Conservation (phyloP, 2,113 vertebrate genomes). For the Lagenorhynchus albirostris region DNA sequence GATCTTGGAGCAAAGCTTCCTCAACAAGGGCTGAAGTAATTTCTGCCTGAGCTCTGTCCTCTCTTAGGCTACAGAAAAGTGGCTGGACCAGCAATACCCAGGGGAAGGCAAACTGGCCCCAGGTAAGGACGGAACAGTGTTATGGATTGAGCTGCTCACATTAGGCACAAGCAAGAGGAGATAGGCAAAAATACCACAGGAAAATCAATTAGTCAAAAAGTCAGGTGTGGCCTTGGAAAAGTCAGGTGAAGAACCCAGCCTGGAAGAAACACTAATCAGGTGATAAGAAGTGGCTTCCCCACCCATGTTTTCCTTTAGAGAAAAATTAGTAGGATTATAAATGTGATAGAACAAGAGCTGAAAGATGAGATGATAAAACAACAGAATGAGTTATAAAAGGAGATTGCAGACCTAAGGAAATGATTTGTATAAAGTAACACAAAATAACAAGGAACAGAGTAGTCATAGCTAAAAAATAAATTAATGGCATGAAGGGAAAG, state of each 20-base stretch:
- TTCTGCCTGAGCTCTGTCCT: neutral
- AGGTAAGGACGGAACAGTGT: neutral
- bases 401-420: neutral
- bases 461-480: constrained; percentile 25
- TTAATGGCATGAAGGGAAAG: constrained; percentile 41
- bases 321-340: constrained; percentile 61
- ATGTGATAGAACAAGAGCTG: constrained; percentile 61
- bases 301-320: constrained; percentile 25
- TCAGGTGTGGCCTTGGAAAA: neutral
- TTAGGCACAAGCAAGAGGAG: neutral
- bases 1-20: neutral
- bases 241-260: neutral
- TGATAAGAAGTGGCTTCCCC: neutral
- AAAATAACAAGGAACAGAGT: constrained; percentile 27
- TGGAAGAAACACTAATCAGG: constrained; percentile 18
- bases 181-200: neutral
- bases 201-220: neutral
- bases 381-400: constrained; percentile 49
- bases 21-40: neutral
- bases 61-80: neutral
- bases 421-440: constrained; percentile 33
- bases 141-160: neutral
- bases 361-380: constrained; percentile 60
- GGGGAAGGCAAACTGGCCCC: neutral
- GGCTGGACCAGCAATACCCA: neutral